Conservation (phyloP, 2,797 vertebrate genomes). For the Dendrocincla tyrannina region DNA sequence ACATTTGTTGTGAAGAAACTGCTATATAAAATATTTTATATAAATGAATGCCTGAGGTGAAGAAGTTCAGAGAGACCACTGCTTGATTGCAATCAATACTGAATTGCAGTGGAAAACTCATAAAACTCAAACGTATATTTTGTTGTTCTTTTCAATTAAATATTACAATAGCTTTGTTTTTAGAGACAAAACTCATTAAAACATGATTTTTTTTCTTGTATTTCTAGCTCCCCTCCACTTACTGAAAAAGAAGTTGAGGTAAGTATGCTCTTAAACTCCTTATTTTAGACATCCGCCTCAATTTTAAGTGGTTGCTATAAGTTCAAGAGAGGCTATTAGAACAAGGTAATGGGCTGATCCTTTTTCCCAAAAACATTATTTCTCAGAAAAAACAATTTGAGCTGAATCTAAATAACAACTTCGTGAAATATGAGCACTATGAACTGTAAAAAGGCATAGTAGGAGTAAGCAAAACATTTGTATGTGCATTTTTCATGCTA, state of each 20-base stretch:
- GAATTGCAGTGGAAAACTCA: not conserved
- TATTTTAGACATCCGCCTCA: not conserved
- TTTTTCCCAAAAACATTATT: not conserved
- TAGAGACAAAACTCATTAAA: not conserved
- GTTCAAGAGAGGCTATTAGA: not conserved
- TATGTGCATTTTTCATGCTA: not conserved
- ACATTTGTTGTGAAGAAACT: not conserved
- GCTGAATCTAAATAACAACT: not conserved
- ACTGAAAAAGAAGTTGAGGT: slow-evolving; percentile 98
- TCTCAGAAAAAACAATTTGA: not conserved
- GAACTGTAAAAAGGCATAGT: not conserved
- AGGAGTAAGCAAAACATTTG: not conserved
- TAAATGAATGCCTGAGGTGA: not conserved
- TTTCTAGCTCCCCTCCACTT: slow-evolving; percentile 88
- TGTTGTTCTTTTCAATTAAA: not conserved
- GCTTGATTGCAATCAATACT: not conserved
- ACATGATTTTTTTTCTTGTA: not conserved
- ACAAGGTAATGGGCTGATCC: not conserved
- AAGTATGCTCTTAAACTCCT: slow-evolving; percentile 53
- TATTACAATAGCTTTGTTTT: not conserved
- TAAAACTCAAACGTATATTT: not conserved
- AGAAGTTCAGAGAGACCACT: not conserved
- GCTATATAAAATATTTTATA: not conserved
- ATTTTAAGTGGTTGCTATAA: not conserved
- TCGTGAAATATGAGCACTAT: not conserved